Conservation (phyloP, 2,888 invertebrate genomes). For the Branchipolynoe longqiensis region DNA sequence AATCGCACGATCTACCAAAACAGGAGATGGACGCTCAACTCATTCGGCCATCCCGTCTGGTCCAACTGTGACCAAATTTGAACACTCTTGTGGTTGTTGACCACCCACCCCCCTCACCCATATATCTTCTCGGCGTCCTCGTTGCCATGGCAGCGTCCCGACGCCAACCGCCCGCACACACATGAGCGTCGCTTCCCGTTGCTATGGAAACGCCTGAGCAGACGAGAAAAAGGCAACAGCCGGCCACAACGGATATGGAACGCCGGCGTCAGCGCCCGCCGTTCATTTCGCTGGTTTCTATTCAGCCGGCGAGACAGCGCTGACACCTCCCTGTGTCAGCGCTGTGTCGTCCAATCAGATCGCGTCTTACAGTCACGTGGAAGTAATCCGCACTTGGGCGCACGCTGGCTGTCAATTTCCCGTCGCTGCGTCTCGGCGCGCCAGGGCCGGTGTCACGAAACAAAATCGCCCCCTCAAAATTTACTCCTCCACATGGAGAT, state of each 20-base stretch:
- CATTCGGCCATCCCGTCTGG: too few species aligned
- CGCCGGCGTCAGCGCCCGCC: conserved; percentile 1
- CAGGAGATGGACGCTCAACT: too few species aligned
- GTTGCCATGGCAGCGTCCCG: conserved; percentile 20
- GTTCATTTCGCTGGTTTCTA: conserved; percentile 23
- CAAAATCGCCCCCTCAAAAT: too few species aligned
- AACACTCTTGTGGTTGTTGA: too few species aligned
- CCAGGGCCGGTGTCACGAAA: neutral
- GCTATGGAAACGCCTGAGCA: conserved; percentile 1
- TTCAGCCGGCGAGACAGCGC: conserved; percentile 21
- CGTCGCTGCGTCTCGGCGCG: neutral
- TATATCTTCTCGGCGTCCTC: neutral
- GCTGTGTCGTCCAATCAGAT: conserved; percentile 54
- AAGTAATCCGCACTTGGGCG: conserved; percentile 45
- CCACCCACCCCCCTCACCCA: too few species aligned
- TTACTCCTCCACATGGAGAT: too few species aligned
- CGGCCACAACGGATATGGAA: conserved; percentile 23
- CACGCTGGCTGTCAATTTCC: conserved; percentile 44
- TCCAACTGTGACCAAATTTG: too few species aligned
- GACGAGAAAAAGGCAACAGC: neutral
- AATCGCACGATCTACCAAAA: too few species aligned
- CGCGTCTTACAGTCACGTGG: conserved; percentile 37
- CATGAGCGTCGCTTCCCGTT: conserved; percentile 20
- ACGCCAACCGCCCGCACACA: neutral
- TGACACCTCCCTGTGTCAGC: conserved; percentile 48